phyloP scores from a whole-genome alignment of 2,113 vertebrate genomes.

The Lophotis ruficrista region DNA sequence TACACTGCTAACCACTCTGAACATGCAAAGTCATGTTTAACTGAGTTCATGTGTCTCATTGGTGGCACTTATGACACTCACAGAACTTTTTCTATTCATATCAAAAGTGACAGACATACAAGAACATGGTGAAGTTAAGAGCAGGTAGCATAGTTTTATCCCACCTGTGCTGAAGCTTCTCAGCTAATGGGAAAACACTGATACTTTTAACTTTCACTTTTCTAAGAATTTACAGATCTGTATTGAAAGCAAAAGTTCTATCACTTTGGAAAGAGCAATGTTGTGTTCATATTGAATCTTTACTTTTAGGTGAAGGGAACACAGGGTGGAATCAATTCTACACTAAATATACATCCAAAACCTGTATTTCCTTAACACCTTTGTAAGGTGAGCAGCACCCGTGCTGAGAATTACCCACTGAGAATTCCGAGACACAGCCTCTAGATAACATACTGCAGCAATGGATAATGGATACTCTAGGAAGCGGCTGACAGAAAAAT shows the following conservation, averaged over 20 bases:
- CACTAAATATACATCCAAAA: neutral
- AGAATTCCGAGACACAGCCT: neutral
- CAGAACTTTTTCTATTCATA: neutral
- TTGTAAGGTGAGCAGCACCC: neutral
- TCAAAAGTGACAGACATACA: neutral
- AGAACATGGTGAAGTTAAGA: neutral
- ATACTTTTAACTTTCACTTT: neutral
- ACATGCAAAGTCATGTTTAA: neutral
- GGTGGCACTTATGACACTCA: neutral
- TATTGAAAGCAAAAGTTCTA: neutral
- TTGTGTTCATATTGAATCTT: neutral
- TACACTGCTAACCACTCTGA: neutral
- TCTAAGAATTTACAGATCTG: neutral
- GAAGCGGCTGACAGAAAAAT: neutral
- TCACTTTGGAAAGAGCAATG: neutral
- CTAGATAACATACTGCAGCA: neutral
- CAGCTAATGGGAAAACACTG: neutral
- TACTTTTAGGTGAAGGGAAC: neutral
- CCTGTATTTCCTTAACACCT: neutral
- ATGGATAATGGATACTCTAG: neutral
- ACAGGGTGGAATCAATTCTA: neutral
- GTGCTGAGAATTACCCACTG: neutral
- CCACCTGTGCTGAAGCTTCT: neutral
- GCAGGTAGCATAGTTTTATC: neutral
- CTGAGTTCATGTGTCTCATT: neutral